phyloP scores from a whole-genome alignment of 2,113 vertebrate genomes.

The Notarius quadriscutis region DNA sequence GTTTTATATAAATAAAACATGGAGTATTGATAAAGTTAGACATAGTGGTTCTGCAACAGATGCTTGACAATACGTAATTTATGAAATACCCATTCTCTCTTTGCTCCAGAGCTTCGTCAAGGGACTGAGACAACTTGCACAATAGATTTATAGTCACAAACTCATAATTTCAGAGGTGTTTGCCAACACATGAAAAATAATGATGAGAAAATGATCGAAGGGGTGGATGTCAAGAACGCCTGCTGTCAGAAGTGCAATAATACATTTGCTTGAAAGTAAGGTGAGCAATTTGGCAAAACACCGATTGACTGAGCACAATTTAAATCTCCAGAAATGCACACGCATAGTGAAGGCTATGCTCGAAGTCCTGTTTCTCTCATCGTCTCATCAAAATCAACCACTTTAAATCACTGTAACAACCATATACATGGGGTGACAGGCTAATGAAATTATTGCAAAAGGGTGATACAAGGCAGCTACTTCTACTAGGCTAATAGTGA shows the following conservation, averaged over 20 bases:
- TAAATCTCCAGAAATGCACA: conserved; percentile 2
- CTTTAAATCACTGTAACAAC: background rate
- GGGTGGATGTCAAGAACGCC: background rate
- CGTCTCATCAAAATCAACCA: background rate
- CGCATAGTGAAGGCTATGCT: too few species aligned
- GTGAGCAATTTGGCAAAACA: conserved; percentile 11
- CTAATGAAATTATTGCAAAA: background rate
- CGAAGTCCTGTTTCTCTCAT: background rate
- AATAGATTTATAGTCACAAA: background rate
- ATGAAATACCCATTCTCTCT: background rate
- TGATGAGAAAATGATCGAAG: conserved; percentile 14
- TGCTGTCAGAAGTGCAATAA: conserved; percentile 11
- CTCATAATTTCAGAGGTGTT: background rate
- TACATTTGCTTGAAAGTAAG: background rate
- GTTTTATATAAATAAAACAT: background rate
- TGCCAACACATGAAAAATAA: background rate
- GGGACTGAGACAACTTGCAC: background rate
- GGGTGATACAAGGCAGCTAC: background rate
- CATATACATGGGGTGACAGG: background rate
- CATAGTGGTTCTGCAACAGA: background rate
- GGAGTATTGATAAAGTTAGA: background rate
- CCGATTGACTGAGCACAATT: background rate
- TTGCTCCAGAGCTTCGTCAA: background rate
- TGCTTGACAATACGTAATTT: background rate
- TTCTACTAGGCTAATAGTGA: background rate